Conservation (phyloP, 1,140 invertebrate species). For the Hycleus cichorii region DNA sequence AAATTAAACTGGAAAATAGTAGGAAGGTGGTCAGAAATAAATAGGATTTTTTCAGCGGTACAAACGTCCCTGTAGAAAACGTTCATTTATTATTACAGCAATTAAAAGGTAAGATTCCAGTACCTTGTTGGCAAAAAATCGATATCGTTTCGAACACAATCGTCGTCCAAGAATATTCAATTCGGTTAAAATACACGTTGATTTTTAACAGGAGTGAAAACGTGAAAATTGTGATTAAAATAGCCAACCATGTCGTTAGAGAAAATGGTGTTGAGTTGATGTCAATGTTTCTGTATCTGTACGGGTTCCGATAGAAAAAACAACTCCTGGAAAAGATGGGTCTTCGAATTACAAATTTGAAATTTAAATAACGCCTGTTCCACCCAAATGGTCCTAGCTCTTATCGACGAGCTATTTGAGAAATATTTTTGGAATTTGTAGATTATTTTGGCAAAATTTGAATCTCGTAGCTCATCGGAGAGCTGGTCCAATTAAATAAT, state of each 20-base stretch:
- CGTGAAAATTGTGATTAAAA: neutral
- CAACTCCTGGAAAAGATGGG: neutral
- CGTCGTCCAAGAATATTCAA: neutral
- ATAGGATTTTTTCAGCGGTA: neutral
- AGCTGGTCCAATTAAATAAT: too few species aligned
- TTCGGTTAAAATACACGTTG: neutral
- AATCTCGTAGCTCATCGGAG: too few species aligned
- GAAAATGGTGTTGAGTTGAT: constrained; percentile 2
- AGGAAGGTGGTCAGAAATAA: neutral
- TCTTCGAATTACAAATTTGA: too few species aligned
- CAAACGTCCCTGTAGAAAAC: neutral
- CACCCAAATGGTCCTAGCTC: too few species aligned
- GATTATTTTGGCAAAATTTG: too few species aligned
- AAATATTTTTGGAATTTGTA: too few species aligned
- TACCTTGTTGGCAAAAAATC: constrained; percentile 2
- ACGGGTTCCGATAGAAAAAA: neutral
- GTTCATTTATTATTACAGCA: neutral
- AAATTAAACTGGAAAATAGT: neutral
- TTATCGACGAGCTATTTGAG: too few species aligned
- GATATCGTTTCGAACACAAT: neutral
- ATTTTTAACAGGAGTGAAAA: neutral
- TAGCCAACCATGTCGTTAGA: neutral
- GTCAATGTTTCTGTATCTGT: neutral
- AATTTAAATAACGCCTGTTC: too few species aligned
- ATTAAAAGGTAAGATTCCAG: too few species aligned